Conservation (phyloP, 2,888 invertebrate species). For the Melanophora roralis region DNA sequence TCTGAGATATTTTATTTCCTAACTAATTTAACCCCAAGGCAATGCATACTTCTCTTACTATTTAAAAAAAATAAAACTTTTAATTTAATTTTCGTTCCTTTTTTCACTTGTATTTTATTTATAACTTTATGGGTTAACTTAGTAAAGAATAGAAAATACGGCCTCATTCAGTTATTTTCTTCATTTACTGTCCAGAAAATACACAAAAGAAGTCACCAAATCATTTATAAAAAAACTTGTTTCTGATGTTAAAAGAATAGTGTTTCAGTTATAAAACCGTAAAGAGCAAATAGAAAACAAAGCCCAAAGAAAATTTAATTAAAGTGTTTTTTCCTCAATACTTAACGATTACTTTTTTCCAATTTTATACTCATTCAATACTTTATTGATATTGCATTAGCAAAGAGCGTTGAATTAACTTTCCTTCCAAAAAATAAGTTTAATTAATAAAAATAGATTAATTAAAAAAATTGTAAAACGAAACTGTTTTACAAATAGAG, state of each 20-base stretch:
- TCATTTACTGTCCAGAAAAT: not conserved
- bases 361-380: too few species aligned
- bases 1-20: not conserved
- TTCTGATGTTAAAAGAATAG: not conserved
- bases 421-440: too few species aligned
- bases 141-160: not conserved
- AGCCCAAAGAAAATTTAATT: not conserved
- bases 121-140: not conserved
- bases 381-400: too few species aligned
- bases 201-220: not conserved
- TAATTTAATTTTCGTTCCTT: conserved; percentile 7
- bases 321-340: not conserved
- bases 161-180: not conserved
- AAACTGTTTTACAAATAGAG: too few species aligned
- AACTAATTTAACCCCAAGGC: not conserved
- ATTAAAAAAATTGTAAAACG: too few species aligned
- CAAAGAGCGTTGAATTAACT: too few species aligned
- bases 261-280: not conserved
- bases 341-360: too few species aligned
- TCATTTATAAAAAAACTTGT: not conserved
- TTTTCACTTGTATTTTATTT: not conserved
- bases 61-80: not conserved
- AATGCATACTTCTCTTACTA: not conserved
- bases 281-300: not conserved
- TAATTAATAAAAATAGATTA: too few species aligned